phyloP scores from a whole-genome alignment of 2,113 vertebrate species.

The Apaloderma vittatum region DNA sequence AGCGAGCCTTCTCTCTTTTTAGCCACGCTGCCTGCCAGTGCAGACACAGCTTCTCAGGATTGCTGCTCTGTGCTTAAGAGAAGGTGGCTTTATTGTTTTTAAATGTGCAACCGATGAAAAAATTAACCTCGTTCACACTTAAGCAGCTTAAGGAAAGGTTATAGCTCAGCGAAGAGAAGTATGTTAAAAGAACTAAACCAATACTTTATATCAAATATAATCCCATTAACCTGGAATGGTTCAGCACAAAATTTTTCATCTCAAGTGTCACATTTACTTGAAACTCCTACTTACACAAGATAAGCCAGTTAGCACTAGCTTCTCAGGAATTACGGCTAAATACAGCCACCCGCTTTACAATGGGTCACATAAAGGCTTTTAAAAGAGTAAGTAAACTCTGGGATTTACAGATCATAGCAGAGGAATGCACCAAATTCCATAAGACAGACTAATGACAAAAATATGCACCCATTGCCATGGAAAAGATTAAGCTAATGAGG shows the following conservation, averaged over 20 bases:
- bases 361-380: background rate
- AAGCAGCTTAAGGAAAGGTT: background rate
- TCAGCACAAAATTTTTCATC: background rate
- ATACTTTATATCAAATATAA: background rate
- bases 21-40: background rate
- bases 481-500: constrained; percentile 1
- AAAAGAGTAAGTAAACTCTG: background rate
- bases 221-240: background rate
- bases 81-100: background rate
- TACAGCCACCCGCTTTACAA: background rate
- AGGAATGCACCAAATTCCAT: constrained; percentile 16
- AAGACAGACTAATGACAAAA: constrained; percentile 12
- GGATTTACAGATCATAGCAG: background rate
- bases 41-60: background rate
- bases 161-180: background rate
- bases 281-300: background rate
- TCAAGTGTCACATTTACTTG: background rate
- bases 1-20: background rate
- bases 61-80: background rate
- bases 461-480: background rate
- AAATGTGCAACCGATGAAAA: background rate
- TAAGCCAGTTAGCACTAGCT: background rate
- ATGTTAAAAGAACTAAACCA: background rate
- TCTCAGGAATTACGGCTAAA: background rate
- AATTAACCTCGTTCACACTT: background rate